Evolutionary conservation across 1,140 invertebrate genomes (phyloP).

Genomic region (Thalassaphorura encarpata): DNA sequence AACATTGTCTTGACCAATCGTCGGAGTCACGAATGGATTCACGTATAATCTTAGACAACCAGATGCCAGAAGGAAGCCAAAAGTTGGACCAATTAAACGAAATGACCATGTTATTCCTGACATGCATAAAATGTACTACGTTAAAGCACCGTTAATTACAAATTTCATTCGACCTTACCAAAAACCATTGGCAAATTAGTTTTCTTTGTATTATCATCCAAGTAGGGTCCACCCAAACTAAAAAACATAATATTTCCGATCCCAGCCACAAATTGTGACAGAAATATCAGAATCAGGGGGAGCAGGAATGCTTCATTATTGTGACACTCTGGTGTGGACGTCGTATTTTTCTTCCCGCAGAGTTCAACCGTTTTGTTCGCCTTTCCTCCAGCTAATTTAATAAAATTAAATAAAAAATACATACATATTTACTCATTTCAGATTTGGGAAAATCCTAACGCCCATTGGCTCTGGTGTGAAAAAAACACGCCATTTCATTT

Average conservation of each 20-base stretch:
- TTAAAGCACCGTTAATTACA: conserved; percentile 36
- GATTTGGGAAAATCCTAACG: too few relatives aligned
- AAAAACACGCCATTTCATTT: too few relatives aligned
- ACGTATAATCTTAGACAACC: conserved; percentile 58
- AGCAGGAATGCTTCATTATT: conserved; percentile 29
- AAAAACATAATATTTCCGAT: conserved; percentile 58
- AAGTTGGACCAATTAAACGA: conserved; percentile 57
- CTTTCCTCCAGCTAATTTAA: neutral
- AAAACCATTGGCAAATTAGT: conserved; percentile 53
- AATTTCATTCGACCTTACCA: conserved; percentile 35
- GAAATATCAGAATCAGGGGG: conserved; percentile 52
- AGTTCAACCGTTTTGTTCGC: neutral
- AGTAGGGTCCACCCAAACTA: conserved; percentile 54
- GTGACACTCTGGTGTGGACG: neutral
- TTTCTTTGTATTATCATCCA: conserved; percentile 59
- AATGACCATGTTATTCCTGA: conserved; percentile 38
- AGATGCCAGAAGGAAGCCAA: conserved; percentile 59
- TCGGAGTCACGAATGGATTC: conserved; percentile 54
- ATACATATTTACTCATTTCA: too few relatives aligned
- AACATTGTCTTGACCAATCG: conserved; percentile 55
- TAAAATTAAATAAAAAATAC: too few relatives aligned
- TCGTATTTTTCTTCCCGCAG: neutral
- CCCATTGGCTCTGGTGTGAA: neutral
- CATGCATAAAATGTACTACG: neutral
- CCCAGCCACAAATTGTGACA: conserved; percentile 57